Evolutionary conservation across 2,113 vertebrate genomes (phyloP), one percentile per base, ranked within the genome.

Genomic region (Kryptolebias marmoratus): DNA sequence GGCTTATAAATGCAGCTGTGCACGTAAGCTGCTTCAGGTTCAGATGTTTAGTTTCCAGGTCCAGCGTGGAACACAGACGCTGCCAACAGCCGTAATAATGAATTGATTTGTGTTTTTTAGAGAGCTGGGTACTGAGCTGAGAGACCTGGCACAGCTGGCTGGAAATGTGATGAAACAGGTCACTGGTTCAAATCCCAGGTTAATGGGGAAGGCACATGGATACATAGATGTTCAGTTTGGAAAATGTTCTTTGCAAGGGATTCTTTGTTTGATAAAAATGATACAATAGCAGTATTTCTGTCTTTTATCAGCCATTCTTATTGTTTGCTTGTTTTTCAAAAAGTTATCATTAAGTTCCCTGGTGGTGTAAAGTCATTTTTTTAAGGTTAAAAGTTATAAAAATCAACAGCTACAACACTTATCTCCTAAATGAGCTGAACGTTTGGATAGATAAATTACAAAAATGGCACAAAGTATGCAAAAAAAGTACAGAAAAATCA

Each of bases 31-130:
- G 64, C 75, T 74, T 78, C 63, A 73, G 78, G 60, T 84, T 64
- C 55, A 80, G 76, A 77, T 71, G 39, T 76, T 79, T 78, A 15
- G 79, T 85, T 90, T 90, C 85, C 82, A 86, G 58, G 75, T 80
- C 62, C 70, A 68, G 76, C 28, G 58, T 78, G 60, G 45, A 11
- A 42, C 54, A 42, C 36, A 63, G 68, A 31, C 1, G 15, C n/a
- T 80, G 81, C 83, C 88, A 90, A n/a, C 56, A 36, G 64, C 68
- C 63, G 59, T 39, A 66, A 71, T 80, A 77, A 82, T 66, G 57
- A 87, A 81, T 61, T 14, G 1, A 22, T 50, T 69, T 15, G 5
- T 71, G 77, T 78, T 83, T 80, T 82, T 88, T 78, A 64, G 78
- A 60, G 62, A 66, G 58, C 71, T 54, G 73, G 73, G 80, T 58